Conservation (phyloP, 2,797 vertebrate species). For the Chloroceryle inda region DNA sequence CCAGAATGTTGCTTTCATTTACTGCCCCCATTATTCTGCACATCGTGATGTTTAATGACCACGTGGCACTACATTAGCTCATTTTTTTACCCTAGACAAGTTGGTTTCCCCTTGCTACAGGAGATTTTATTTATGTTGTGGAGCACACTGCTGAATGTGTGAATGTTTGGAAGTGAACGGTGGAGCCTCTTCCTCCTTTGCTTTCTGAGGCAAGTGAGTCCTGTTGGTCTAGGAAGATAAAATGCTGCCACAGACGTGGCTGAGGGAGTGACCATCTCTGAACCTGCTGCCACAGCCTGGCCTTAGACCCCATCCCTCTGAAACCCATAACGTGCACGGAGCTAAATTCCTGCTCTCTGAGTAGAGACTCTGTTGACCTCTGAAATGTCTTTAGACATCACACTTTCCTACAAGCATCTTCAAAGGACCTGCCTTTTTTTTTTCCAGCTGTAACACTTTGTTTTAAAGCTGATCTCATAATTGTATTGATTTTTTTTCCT, state of each 20-base stretch:
- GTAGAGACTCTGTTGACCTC: background rate
- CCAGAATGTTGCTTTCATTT: conserved; percentile 75
- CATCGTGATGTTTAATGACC: conserved; percentile 71
- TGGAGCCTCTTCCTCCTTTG: background rate
- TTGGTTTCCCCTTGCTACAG: conserved; percentile 59
- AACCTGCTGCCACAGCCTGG: background rate
- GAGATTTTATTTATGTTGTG: background rate
- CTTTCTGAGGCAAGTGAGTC: background rate
- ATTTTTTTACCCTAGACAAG: conserved; percentile 61
- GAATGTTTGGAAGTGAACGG: fast-evolving
- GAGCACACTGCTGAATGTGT: background rate
- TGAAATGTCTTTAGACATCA: background rate
- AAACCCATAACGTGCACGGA: background rate
- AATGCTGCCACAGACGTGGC: background rate
- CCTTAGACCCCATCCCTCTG: background rate
- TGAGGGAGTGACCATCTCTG: background rate
- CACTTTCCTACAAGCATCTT: background rate
- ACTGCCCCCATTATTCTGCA: conserved; percentile 74
- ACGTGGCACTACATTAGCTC: conserved; percentile 76
- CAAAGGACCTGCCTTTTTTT: background rate
- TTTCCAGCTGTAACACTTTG: conserved; percentile 46
- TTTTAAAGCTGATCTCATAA: conserved; percentile 80
- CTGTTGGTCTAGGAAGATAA: background rate
- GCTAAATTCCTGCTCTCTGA: background rate
- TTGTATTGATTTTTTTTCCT: conserved; percentile 61